phyloP scores from a whole-genome alignment of 1,140 invertebrate species.

The Formica exsecta region DNA sequence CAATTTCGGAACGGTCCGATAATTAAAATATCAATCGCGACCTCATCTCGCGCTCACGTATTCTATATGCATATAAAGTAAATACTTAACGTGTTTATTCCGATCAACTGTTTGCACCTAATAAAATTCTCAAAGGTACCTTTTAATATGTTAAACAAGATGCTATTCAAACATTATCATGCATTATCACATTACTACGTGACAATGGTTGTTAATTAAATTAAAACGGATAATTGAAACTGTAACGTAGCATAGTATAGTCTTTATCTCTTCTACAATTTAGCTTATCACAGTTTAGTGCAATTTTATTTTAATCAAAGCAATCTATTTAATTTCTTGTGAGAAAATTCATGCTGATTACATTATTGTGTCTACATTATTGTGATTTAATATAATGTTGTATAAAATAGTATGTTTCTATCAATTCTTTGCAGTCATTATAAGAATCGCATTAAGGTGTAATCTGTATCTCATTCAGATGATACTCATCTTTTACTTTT shows the following conservation, averaged over 20 bases:
- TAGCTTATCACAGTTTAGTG: not conserved
- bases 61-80: conserved; percentile 21
- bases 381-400: not conserved
- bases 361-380: not conserved
- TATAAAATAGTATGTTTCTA: not conserved
- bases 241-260: not conserved
- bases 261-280: not conserved
- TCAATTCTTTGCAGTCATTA: not conserved
- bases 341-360: conserved; percentile 1
- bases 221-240: conserved; percentile 3
- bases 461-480: conserved; percentile 9
- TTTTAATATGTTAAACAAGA: conserved; percentile 24
- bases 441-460: not conserved
- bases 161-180: not conserved
- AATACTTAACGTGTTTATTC: conserved; percentile 38
- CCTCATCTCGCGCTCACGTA: not conserved
- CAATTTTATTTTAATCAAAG: conserved; percentile 8
- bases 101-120: not conserved
- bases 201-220: conserved; percentile 20
- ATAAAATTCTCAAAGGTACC: not conserved
- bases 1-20: conserved; percentile 55
- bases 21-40: conserved; percentile 66
- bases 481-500: conserved; percentile 14
- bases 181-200: not conserved
- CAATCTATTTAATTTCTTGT: not conserved